Evolutionary conservation across 2,888 invertebrate species (phyloP).

Genomic region (Eupsilia transversa): DNA sequence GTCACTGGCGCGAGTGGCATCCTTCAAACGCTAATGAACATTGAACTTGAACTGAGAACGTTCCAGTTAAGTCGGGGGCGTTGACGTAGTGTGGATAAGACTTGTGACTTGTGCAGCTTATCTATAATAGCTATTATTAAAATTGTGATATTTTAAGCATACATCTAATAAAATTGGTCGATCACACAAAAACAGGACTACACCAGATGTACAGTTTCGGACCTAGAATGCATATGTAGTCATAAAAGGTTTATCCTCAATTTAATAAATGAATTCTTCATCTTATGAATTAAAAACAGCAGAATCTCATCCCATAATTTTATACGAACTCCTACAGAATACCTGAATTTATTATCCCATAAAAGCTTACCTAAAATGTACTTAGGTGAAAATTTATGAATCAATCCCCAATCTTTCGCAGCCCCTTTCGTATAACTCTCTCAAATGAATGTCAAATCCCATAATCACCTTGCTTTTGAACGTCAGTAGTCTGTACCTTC

Average conservation of each 20-base stretch:
- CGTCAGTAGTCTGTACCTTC: neutral
- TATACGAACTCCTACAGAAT: neutral
- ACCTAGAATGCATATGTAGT: neutral
- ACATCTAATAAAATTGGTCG: too few relatives aligned
- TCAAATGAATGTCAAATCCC: neutral
- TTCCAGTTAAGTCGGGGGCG: constrained; percentile 50
- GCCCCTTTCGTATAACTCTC: neutral
- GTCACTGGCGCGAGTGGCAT: constrained; percentile 60
- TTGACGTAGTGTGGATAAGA: constrained; percentile 47
- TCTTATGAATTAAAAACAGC: neutral
- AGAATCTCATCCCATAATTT: neutral
- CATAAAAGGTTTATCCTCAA: neutral
- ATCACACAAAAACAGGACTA: neutral
- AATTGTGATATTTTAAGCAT: too few relatives aligned
- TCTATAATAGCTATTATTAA: too few relatives aligned
- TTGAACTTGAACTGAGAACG: constrained; percentile 74
- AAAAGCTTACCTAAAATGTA: neutral
- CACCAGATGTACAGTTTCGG: too few relatives aligned
- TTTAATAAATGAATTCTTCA: too few relatives aligned
- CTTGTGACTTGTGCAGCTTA: neutral
- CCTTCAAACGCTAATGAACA: constrained; percentile 69
- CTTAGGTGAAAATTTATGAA: neutral
- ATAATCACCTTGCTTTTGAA: neutral
- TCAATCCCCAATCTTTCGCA: neutral
- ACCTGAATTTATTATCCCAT: neutral